phyloP scores from a whole-genome alignment of 2,113 vertebrate species.

The Camelus bactrianus region DNA sequence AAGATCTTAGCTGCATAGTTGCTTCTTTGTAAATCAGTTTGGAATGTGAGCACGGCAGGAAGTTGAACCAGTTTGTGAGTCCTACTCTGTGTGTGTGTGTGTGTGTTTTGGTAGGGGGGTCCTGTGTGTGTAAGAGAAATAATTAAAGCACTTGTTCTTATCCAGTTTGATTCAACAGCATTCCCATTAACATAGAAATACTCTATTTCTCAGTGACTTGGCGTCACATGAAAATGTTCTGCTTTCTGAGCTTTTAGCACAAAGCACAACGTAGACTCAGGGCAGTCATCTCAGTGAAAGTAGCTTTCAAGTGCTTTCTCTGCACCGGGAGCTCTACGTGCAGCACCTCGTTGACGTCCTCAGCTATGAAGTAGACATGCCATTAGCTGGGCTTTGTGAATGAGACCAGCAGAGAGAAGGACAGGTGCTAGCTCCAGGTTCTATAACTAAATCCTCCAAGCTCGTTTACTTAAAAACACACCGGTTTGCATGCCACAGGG shows the following conservation, averaged over 20 bases:
- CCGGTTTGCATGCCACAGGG: not conserved
- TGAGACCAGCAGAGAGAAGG: not conserved
- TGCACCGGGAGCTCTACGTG: not conserved
- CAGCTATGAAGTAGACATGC: not conserved
- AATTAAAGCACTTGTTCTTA: not conserved
- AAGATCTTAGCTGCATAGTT: not conserved
- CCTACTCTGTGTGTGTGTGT: not conserved
- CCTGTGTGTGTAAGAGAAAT: slow-evolving; percentile 14
- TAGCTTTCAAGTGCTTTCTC: not conserved
- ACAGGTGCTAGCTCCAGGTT: not conserved
- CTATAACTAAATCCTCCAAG: not conserved
- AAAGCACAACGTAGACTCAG: not conserved
- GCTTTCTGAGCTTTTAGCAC: not conserved
- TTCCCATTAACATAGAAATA: not conserved
- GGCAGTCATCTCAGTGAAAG: not conserved
- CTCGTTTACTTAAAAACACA: not conserved
- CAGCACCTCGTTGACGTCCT: not conserved
- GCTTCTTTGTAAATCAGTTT: slow-evolving; percentile 8
- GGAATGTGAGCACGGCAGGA: not conserved
- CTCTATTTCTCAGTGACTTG: not conserved
- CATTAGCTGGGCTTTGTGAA: not conserved
- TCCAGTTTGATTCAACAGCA: not conserved
- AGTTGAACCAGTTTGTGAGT: not conserved
- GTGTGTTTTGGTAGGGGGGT: not conserved
- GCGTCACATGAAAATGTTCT: not conserved